phyloP scores from a whole-genome alignment of 2,888 invertebrate genomes.

The Tanaodytes sp. region DNA sequence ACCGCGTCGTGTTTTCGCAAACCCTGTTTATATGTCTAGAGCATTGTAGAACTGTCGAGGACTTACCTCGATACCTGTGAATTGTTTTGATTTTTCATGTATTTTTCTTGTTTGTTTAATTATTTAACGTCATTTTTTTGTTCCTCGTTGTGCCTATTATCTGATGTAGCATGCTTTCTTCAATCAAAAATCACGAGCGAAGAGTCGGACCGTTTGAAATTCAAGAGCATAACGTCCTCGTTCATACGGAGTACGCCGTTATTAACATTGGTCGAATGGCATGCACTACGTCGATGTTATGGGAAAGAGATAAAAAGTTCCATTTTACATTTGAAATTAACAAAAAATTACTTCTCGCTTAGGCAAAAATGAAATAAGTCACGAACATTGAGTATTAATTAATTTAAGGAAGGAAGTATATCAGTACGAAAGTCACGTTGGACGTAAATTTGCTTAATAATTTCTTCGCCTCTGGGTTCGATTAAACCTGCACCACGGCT shows the following conservation, averaged over 20 bases:
- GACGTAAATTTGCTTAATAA: constrained; percentile 45
- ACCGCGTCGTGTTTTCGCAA: constrained; percentile 40
- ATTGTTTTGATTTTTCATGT: constrained; percentile 24
- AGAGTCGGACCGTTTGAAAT: constrained; percentile 47
- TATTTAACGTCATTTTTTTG: constrained; percentile 59
- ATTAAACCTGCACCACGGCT: constrained; percentile 7
- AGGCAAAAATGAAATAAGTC: constrained; percentile 9
- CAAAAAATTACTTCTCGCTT: constrained; percentile 1
- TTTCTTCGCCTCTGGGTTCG: constrained; percentile 40
- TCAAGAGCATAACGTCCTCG: constrained; percentile 38
- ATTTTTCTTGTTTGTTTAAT: neutral
- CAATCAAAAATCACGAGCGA: constrained; percentile 57
- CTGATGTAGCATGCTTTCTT: constrained; percentile 68
- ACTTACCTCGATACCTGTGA: constrained; percentile 49
- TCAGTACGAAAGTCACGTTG: constrained; percentile 53
- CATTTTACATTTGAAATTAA: constrained; percentile 9
- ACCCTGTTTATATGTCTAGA: constrained; percentile 47
- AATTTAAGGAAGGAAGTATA: constrained; percentile 23
- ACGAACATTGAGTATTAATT: neutral
- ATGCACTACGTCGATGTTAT: constrained; percentile 38
- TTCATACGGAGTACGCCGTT: constrained; percentile 48
- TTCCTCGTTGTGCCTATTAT: constrained; percentile 67
- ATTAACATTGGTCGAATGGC: constrained; percentile 50
- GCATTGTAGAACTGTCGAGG: constrained; percentile 56
- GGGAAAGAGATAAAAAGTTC: constrained; percentile 44